Evolutionary conservation across 2,888 invertebrate genomes (phyloP), one percentile per base, ranked within the genome.

Genomic region (Cordilura impudica): DNA sequence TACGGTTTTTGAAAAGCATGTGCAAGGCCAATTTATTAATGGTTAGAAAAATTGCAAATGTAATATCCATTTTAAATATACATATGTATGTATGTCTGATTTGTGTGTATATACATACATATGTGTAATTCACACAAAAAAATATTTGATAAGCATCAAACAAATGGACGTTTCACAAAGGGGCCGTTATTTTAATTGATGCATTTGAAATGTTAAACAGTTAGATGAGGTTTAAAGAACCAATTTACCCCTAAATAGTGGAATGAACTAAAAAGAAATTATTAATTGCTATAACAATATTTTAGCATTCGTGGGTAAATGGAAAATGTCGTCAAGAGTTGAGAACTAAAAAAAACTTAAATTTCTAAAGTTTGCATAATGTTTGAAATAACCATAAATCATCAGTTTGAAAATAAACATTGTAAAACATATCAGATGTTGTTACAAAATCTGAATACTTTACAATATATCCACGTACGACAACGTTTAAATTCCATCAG

Each of bases 1-100:
- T 53, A 39, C 54, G 19, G 31, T 67, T 1, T 43, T 31, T 26
- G 29, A 45, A 65, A 31, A 69, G 35, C 61, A 26, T 49, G 45
- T 31, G 51, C 51, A 76, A 76, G 75, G 63, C 69, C 61, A 70
- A 8, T 18, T 39, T n/a, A 39, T 39, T n/a, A 35, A 12, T n/a
- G 35, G 35, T n/a, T 39, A 39, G 35, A 39, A 29, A 29, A 39
- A 39, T 39, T 39, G 12, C 4, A 39, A 39, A 39, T 39, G 35
- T 39, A 39, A 39, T 39, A n/a, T n/a, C 5, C 35, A 39, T 39
- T 39, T 39, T n/a, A 39, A n/a, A 39, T 39, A 12, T 39, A n/a
- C 3, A 12, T 10, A 31, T 31, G 31, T 31, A 31, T 10, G n/a
- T n/a, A n/a, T n/a, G n/a, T n/a, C n/a, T n/a, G n/a, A n/a, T n/a